Evolutionary conservation across 2,888 invertebrate species (phyloP), one percentile per base, ranked within the genome.

Genomic region (Trypoxylon attenuatum): DNA sequence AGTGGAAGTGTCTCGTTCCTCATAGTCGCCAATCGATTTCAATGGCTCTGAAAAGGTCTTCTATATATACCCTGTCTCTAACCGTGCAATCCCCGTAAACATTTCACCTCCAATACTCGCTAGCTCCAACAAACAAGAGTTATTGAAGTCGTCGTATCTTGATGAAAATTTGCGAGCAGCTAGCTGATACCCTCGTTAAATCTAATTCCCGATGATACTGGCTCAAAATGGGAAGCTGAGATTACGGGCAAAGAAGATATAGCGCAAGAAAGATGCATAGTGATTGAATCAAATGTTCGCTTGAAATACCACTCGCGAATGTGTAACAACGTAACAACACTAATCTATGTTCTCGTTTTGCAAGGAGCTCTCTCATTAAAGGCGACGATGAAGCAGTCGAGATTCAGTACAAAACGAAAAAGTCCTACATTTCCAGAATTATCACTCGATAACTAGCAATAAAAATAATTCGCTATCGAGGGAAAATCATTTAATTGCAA

Each of bases 11-110:
- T n/a, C n/a, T n/a, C n/a, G n/a, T n/a, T n/a, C n/a, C n/a, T n/a
- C n/a, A n/a, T n/a, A n/a, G n/a, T 71, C 70, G 62, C 71, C 70
- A 62, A 70, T 70, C 70, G 71, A 69, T 70, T 61, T 53, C 57
- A 54, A 56, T 51, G 65, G 29, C 54, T 64, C 69, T 62, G n/a
- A n/a, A n/a, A n/a, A n/a, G n/a, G n/a, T n/a, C n/a, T n/a, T n/a
- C n/a, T n/a, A n/a, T n/a, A n/a, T n/a, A n/a, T n/a, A n/a, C n/a
- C n/a, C n/a, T n/a, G n/a, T n/a, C n/a, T n/a, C n/a, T n/a, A n/a
- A n/a, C n/a, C n/a, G n/a, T n/a, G n/a, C n/a, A n/a, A n/a, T n/a
- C n/a, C n/a, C n/a, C n/a, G n/a, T n/a, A n/a, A n/a, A n/a, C n/a
- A n/a, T n/a, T n/a, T n/a, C n/a, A n/a, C n/a, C n/a, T n/a, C n/a